Conservation (phyloP, 2,888 invertebrate species). For the Hemaris fuciformis region DNA sequence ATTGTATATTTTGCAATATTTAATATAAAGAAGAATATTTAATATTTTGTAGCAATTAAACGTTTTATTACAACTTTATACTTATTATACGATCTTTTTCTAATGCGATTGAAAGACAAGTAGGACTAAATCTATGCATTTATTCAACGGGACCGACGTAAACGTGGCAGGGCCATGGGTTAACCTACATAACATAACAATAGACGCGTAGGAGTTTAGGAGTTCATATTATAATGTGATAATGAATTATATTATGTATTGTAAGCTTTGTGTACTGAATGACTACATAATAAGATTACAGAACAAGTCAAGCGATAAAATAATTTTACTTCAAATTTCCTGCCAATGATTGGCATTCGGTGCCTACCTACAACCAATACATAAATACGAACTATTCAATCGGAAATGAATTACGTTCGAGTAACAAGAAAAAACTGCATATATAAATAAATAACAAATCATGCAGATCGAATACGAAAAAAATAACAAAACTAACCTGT, state of each 20-base stretch:
- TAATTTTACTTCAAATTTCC: not conserved
- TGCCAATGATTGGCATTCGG: not conserved
- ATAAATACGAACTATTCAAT: not conserved
- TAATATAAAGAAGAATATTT: too few relatives aligned
- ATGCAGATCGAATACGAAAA: not conserved
- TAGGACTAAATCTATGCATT: not conserved
- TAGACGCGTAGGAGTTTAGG: slow-evolving; percentile 14
- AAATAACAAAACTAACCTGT: slow-evolving; percentile 72
- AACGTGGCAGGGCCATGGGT: slow-evolving; percentile 9
- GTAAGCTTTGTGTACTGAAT: not conserved
- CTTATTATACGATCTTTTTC: not conserved
- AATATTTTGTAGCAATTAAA: too few relatives aligned
- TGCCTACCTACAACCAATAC: slow-evolving; percentile 4
- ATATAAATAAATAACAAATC: not conserved
- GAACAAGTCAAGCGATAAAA: slow-evolving; percentile 8
- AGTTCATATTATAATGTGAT: not conserved
- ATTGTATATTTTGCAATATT: too few relatives aligned
- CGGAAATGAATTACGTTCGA: not conserved
- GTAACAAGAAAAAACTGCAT: not conserved
- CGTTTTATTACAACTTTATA: too few relatives aligned
- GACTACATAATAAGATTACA: slow-evolving; percentile 8
- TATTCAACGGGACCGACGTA: slow-evolving; percentile 7
- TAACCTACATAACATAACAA: slow-evolving; percentile 2
- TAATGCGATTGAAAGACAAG: not conserved
- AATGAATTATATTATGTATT: not conserved